phyloP scores from a whole-genome alignment of 1,140 invertebrate genomes.

The Paraescarpia echinospica region DNA sequence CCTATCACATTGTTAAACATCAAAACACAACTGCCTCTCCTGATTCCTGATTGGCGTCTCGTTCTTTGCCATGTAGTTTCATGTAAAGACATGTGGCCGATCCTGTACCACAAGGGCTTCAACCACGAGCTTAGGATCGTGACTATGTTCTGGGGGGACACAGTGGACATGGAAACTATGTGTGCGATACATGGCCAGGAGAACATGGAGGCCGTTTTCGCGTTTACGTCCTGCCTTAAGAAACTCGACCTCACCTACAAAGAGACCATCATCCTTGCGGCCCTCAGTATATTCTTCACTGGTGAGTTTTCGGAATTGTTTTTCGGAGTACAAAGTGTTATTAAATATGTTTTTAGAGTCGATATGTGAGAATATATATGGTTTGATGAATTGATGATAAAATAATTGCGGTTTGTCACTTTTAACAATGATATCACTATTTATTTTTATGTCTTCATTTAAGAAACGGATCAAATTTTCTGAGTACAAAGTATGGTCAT shows the following conservation, averaged over 20 bases:
- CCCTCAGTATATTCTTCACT: slow-evolving; percentile 22
- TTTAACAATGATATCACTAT: too few species aligned
- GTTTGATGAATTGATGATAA: too few species aligned
- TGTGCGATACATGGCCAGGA: slow-evolving; percentile 15
- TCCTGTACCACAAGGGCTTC: slow-evolving; percentile 28
- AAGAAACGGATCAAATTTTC: too few species aligned
- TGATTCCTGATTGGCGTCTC: background rate
- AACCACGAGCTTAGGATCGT: slow-evolving; percentile 25
- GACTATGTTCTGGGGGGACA: slow-evolving; percentile 30
- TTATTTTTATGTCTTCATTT: too few species aligned
- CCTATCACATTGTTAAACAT: background rate
- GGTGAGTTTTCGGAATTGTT: too few species aligned
- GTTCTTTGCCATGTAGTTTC: slow-evolving; percentile 18
- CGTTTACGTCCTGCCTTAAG: slow-evolving; percentile 19
- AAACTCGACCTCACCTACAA: slow-evolving; percentile 27
- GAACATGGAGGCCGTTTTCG: slow-evolving; percentile 23
- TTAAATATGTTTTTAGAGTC: background rate
- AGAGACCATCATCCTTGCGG: slow-evolving; percentile 25
- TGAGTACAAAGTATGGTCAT: too few species aligned
- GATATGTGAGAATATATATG: background rate
- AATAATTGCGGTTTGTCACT: too few species aligned
- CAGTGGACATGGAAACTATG: slow-evolving; percentile 27
- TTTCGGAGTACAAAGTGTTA: too few species aligned
- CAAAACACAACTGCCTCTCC: background rate
- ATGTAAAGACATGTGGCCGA: slow-evolving; percentile 23